These are phyloP conservation scores for Sesamia nonagrioides DNA, from an alignment of 1,140 invertebrate species.

Conservation along the genomic window DNA sequence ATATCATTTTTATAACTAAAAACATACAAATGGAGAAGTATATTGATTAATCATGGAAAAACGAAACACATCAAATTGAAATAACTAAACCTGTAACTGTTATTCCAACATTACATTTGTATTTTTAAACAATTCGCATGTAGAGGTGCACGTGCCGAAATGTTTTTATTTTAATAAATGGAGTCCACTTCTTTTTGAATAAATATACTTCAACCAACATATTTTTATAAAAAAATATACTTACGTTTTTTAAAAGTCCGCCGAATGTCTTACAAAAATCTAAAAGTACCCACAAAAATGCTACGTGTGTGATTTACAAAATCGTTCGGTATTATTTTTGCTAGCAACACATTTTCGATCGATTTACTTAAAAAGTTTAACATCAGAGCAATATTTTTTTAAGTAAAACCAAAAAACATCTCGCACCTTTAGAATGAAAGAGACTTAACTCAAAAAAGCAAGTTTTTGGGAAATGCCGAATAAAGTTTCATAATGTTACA, in stretches of 20 bases:
- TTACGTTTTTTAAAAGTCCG: neutral
- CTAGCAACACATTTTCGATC: neutral
- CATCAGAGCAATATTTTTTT: slow-evolving; percentile 14
- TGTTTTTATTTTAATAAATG: neutral
- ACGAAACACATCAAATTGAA: neutral
- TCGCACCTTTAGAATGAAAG: too few relatives aligned
- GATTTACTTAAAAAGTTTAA: neutral
- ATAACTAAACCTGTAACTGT: neutral
- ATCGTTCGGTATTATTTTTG: neutral
- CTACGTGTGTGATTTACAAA: slow-evolving; percentile 23
- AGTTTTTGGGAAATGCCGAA: too few relatives aligned
- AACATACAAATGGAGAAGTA: neutral
- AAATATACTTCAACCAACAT: neutral
- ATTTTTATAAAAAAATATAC: neutral
- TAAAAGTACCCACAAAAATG: neutral
- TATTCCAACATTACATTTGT: neutral
- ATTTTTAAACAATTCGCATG: neutral
- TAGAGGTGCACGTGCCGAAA: neutral
- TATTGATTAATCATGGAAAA: slow-evolving; percentile 1
- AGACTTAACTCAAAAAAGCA: too few relatives aligned
- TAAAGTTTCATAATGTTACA: too few relatives aligned
- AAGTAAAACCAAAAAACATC: slow-evolving; percentile 24
- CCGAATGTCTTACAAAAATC: neutral
- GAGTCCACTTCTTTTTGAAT: neutral
- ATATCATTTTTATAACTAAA: neutral